phyloP scores from a whole-genome alignment of 2,113 vertebrate species.

The Ochotona curzoniae region DNA sequence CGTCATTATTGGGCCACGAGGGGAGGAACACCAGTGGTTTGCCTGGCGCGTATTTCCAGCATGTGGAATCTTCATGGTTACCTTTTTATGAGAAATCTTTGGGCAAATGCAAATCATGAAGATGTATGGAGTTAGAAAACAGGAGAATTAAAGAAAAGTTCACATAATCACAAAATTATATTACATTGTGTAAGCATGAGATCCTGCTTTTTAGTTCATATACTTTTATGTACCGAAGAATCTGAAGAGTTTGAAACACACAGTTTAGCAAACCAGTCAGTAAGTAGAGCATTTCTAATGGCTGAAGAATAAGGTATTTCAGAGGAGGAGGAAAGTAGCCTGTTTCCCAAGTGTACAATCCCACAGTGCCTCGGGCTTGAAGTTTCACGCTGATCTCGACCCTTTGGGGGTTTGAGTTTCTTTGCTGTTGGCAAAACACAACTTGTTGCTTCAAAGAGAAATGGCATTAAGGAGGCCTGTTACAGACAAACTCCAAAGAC shows the following conservation, averaged over 20 bases:
- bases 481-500: conserved; percentile 62
- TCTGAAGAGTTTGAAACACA: conserved; percentile 32
- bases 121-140: neutral
- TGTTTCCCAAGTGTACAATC: conserved; percentile 66
- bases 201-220: neutral
- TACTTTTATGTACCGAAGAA: conserved; percentile 31
- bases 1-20: conserved; percentile 58
- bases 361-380: conserved; percentile 64
- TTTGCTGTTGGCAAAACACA: conserved; percentile 82
- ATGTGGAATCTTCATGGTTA: conserved; percentile 54
- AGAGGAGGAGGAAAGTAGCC: conserved; percentile 62
- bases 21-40: conserved; percentile 70
- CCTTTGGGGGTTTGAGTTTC: conserved; percentile 78
- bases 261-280: conserved; percentile 40
- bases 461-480: conserved; percentile 70
- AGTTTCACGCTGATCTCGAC: conserved; percentile 77
- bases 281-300: conserved; percentile 57
- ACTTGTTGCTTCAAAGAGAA: conserved; percentile 80
- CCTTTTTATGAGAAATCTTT: conserved; percentile 71
- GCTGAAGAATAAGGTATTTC: conserved; percentile 70
- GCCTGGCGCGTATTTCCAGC: conserved; percentile 69
- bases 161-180: conserved; percentile 25
- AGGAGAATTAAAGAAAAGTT: conserved; percentile 55
- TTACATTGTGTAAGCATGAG: conserved; percentile 6
- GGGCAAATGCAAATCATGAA: conserved; percentile 63